A percentile compares a stretch with the other conserved stretches of the same genome.
Conservation (phyloP, 2,113 vertebrate species). For the Corythoichthys intestinalis region DNA sequence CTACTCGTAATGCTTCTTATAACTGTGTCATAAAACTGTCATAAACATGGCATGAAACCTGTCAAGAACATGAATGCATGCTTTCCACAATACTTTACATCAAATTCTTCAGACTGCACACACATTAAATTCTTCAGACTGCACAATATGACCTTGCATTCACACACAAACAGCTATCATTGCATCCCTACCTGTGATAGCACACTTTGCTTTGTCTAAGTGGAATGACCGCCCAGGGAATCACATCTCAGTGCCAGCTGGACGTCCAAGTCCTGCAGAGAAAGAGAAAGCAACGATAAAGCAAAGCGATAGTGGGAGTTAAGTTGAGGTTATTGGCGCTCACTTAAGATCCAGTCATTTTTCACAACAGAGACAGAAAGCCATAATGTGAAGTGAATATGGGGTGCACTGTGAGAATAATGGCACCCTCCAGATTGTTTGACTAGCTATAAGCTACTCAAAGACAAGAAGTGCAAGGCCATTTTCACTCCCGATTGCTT, state of each 20-base stretch:
- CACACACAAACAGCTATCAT: not conserved
- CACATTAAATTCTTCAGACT: not conserved
- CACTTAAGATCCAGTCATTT: constrained; percentile 52
- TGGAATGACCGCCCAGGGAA: constrained; percentile 51
- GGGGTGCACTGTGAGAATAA: constrained; percentile 55
- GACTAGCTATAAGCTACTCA: constrained; percentile 54
- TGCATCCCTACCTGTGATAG: constrained; percentile 52
- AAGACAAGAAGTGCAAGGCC: constrained; percentile 43
- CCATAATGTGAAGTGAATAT: constrained; percentile 54
- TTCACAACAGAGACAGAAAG: constrained; percentile 58
- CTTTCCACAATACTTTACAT: not conserved
- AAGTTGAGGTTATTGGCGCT: constrained; percentile 42
- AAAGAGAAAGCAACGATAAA: constrained; percentile 9
- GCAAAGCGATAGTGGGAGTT: not conserved
- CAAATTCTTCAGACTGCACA: not conserved
- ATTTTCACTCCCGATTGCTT: constrained; percentile 48
- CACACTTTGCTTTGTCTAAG: constrained; percentile 50
- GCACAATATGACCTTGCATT: not conserved
- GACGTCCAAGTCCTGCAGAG: constrained; percentile 54
- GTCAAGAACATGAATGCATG: not conserved
- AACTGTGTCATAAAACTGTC: too few species aligned
- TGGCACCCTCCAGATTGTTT: constrained; percentile 46
- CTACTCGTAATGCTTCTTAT: too few species aligned
- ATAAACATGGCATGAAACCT: too few species aligned
- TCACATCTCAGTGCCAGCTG: constrained; percentile 68